phyloP scores from a whole-genome alignment of 2,797 vertebrate genomes.

The Sebastes cheni region DNA sequence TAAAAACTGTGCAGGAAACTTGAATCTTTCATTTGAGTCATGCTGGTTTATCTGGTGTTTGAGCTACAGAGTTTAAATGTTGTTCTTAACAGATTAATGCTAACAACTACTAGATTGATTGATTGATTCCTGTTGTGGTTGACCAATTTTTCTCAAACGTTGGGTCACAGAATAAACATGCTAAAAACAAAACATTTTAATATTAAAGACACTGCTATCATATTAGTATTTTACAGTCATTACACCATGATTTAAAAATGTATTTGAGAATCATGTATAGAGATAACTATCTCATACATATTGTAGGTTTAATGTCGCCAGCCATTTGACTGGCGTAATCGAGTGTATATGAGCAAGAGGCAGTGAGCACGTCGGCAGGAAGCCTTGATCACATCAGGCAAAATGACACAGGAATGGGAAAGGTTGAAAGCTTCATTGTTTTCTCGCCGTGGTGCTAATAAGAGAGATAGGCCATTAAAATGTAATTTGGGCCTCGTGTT shows the following conservation, averaged over 20 bases:
- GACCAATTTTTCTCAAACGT: background rate
- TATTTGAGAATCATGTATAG: background rate
- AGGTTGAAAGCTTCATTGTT: slow-evolving; percentile 69
- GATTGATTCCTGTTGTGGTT: background rate
- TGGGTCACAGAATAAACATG: background rate
- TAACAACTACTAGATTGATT: background rate
- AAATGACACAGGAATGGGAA: slow-evolving; percentile 47
- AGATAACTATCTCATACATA: background rate
- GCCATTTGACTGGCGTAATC: background rate
- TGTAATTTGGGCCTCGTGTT: slow-evolving; percentile 71
- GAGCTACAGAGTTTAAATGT: background rate
- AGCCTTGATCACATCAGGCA: slow-evolving; percentile 47
- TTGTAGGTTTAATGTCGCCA: background rate
- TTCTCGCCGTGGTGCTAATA: slow-evolving; percentile 61
- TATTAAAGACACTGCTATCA: background rate
- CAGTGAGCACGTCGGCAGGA: background rate
- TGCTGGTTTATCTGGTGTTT: background rate
- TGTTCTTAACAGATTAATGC: background rate
- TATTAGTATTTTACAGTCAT: no score
- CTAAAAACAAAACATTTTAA: background rate
- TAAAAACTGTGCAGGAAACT: background rate
- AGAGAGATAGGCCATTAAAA: slow-evolving; percentile 76
- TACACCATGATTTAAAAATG: background rate
- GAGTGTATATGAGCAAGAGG: background rate
- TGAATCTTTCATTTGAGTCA: background rate